Evolutionary conservation across 2,888 invertebrate species (phyloP).

Genomic region (Catonia carolina): DNA sequence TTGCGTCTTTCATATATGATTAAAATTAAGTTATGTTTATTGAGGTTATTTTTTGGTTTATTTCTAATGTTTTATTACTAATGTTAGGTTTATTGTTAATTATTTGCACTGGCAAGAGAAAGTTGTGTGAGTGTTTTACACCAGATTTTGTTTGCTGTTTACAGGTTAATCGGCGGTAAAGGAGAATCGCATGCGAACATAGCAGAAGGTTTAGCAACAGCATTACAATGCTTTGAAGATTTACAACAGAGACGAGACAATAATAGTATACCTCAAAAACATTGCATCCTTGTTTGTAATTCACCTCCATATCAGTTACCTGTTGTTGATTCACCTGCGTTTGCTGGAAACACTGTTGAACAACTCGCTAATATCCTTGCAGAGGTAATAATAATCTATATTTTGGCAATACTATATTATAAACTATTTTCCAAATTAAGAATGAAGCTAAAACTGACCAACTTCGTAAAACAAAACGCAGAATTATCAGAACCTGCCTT

Average conservation of each 20-base stretch:
- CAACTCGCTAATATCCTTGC: constrained; percentile 70
- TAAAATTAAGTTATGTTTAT: too few species aligned
- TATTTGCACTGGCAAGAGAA: too few species aligned
- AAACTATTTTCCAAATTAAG: not conserved
- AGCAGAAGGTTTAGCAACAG: constrained; percentile 82
- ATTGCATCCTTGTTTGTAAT: constrained; percentile 80
- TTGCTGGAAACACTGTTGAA: constrained; percentile 72
- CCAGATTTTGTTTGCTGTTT: constrained; percentile 19
- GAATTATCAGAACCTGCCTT: too few species aligned
- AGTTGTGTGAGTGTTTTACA: too few species aligned
- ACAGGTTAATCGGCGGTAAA: constrained; percentile 77
- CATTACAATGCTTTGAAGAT: constrained; percentile 84
- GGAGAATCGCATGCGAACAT: constrained; percentile 85
- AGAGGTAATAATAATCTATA: constrained; percentile 50
- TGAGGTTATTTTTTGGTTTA: not conserved
- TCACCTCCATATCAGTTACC: constrained; percentile 87
- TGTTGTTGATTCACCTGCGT: constrained; percentile 65
- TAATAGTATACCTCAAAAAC: constrained; percentile 53
- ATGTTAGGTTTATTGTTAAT: constrained; percentile 4
- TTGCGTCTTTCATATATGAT: not conserved
- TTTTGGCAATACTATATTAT: not conserved
- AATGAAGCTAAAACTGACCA: too few species aligned
- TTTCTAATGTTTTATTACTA: constrained; percentile 1
- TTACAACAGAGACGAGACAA: constrained; percentile 53
- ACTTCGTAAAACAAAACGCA: too few species aligned